A percentile compares a stretch with the other conserved stretches of the same genome.
These are phyloP conservation scores for Cyprinella venusta DNA, from an alignment of 2,797 vertebrate species.

Conservation along the genomic window DNA sequence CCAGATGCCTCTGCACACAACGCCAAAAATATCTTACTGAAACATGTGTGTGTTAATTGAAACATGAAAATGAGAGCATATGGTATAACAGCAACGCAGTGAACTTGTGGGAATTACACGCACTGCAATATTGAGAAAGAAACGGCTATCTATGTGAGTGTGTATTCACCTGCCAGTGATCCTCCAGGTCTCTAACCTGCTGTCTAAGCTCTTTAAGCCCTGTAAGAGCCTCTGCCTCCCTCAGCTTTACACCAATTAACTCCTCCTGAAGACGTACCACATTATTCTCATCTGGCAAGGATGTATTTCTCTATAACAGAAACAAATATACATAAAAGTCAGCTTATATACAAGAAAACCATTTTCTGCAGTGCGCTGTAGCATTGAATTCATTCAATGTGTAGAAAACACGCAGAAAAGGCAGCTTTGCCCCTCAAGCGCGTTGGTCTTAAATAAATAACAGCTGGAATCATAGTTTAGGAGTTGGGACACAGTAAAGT, in stretches of 20 bases:
- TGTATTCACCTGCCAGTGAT: conserved; percentile 94
- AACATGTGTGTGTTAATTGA: not conserved
- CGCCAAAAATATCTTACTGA: not conserved
- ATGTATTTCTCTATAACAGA: conserved; percentile 86
- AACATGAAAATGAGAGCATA: not conserved
- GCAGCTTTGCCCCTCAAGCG: not conserved
- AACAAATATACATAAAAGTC: conserved; percentile 1
- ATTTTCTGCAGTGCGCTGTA: not conserved
- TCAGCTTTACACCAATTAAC: conserved; percentile 91
- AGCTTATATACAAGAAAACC: not conserved
- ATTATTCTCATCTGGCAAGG: conserved; percentile 95
- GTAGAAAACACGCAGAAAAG: not conserved
- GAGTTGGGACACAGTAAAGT: not conserved
- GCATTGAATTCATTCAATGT: not conserved
- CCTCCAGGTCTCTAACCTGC: conserved; percentile 92
- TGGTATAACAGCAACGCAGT: not conserved
- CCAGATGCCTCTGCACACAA: conserved; percentile 85
- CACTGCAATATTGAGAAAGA: not conserved
- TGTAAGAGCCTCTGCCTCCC: conserved; percentile 92
- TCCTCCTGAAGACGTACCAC: conserved; percentile 94
- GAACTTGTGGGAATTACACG: not conserved
- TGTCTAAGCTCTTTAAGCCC: conserved; percentile 92
- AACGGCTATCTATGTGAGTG: not conserved
- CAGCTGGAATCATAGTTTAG: not conserved
- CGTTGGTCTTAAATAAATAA: not conserved